Evolutionary conservation across 1,140 invertebrate species (phyloP), one percentile per base, ranked within the genome.

Genomic region (Anastrepha obliqua): DNA sequence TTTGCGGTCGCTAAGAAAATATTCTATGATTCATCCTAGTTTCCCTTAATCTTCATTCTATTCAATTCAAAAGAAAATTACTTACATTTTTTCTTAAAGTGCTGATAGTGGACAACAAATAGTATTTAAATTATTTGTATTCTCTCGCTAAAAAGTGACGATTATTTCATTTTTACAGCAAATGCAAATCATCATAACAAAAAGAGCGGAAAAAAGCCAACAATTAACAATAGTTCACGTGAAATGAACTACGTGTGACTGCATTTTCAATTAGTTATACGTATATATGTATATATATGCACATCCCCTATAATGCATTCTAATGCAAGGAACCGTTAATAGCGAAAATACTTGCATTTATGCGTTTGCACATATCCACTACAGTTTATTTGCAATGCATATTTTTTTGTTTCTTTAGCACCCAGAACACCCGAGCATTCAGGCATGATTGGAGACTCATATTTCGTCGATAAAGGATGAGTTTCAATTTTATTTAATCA

Each of bases 211-310:
- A 7, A 67, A 67, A 67, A 39, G 29, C 39, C 65, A 42, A 15
- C 29, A 67, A 67, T 67, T 67, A 67, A 67, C 39, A 42, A 1
- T 11, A 67, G 39, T 67, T 67, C 65, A 67, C 29, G 65, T 67
- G 39, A 67, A 67, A 39, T 15, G 11, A 7, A 29, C 29, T 29
- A 62, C 60, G 15, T 17, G 60, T 62, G 55, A 1, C 7, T 58
- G 55, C 55, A 58, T 13, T 8, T 58, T 29, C 29, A 29, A 29
- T 29, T 29, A 58, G 7, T 13, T 58, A 58, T 58, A 58, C 17
- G 60, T 62, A 15, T 17, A 17, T 62, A 62, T 67, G 29, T 62
- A 29, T 17, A 6, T 20, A 39, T 11, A 65, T 65, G 64, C 29
- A 29, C 29, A 29, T 29, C 29, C 1, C 29, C 29, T 29, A 29